Base-by-base conservation (phyloP, 2,888 invertebrate species). In the Ophion slaviceki region DNA sequence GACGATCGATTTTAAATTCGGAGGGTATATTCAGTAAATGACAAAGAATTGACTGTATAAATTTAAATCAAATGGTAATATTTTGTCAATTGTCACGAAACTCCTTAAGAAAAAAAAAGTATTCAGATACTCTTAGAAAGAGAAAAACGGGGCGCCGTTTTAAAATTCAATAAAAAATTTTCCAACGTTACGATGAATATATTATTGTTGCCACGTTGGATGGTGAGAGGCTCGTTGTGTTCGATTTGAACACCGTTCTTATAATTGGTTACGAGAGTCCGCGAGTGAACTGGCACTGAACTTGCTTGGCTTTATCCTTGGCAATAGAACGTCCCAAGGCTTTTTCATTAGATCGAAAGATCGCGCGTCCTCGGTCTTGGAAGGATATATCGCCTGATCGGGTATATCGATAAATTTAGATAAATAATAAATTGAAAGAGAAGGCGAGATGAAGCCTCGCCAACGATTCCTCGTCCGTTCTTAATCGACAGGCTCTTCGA, bases 301-400 rank as follows among this genome's bases (percentile, higher is more conserved):
- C 62, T 71, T 57, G 76, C 70, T 36, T 47, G 24, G 74, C 45
- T 57, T 53, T 53, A 61, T 80, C 76, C 80, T 76, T 80, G 80
- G 71, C 70, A 84, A 80, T 80, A 71, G 79, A 76, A 80, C 57
- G 84, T 80, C 24, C 75, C 76, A 66, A 80, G 84, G 80, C 53
- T 59, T 66, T 74, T 76, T 32, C 57, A 70, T 57, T 61, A 53
- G 72, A 67, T 45, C 45, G 74, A 40, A 80, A 66, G 74, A 59
- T 40, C 76, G 32, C 68, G n/a, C 61, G 61, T 76, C 40, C 36
- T 62, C 53, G 53, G 70, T 36, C 70, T 11, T 14, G 53, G 62
- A 68, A 74, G 62, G 36, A 74, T 66, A 53, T 62, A 59, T 47
- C 20, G 62, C 61, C 36, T 47, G 36, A 32, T 36, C 40, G 32